phyloP scores from a whole-genome alignment of 53 echinoderm and acorn worm genomes.

The Paracentrotus lividus region DNA sequence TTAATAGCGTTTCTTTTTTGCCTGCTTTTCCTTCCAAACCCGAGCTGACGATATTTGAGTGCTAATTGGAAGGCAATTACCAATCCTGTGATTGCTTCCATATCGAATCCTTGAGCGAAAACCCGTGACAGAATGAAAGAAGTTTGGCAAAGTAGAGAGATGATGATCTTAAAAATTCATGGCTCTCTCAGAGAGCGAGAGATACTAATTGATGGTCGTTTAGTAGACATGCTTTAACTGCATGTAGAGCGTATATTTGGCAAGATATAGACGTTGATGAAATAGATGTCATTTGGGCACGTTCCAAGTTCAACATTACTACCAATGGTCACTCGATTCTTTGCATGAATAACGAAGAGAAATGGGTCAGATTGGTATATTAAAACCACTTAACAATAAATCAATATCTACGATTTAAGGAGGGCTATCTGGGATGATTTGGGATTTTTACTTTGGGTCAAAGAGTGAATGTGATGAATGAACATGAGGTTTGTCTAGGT shows the following conservation, averaged over 20 bases:
- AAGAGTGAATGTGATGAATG: too few relatives aligned
- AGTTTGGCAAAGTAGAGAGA: neutral
- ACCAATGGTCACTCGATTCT: neutral
- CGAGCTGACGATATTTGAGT: neutral
- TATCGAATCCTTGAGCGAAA: constrained; percentile 29
- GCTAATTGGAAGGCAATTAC: constrained; percentile 66
- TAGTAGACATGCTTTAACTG: neutral
- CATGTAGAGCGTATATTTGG: neutral
- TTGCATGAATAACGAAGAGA: neutral
- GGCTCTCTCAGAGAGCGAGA: neutral
- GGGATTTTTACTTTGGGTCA: neutral
- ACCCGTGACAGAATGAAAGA: constrained; percentile 29
- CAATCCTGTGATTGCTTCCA: constrained; percentile 14
- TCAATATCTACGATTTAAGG: neutral
- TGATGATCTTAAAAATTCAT: constrained; percentile 35
- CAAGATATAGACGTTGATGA: neutral
- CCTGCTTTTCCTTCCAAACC: neutral
- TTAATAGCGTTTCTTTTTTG: neutral
- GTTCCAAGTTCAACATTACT: neutral
- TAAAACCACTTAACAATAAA: neutral
- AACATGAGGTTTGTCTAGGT: too few relatives aligned
- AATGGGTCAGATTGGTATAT: neutral
- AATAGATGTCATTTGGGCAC: neutral
- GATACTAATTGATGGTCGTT: neutral
- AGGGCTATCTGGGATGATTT: neutral